phyloP scores from a whole-genome alignment of 2,797 vertebrate genomes.

The Melanotaenia nigrans region DNA sequence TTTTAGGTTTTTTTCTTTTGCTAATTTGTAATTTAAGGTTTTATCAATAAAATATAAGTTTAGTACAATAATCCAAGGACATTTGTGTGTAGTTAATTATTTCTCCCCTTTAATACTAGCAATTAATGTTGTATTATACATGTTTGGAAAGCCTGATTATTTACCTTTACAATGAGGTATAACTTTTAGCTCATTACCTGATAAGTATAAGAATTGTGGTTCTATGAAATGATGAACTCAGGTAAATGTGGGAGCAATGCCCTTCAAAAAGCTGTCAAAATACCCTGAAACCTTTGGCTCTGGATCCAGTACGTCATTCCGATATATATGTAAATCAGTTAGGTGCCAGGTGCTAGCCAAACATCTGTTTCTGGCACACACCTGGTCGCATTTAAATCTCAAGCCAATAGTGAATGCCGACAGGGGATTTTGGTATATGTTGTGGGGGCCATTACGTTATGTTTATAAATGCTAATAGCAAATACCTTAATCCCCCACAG shows the following conservation, averaged over 20 bases:
- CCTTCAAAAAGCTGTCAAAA: background rate
- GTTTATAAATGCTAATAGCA: background rate
- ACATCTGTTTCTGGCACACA: background rate
- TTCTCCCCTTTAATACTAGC: background rate
- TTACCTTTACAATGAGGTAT: background rate
- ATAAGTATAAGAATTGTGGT: background rate
- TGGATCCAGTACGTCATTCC: background rate
- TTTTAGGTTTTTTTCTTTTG: background rate
- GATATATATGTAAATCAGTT: background rate
- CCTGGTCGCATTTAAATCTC: background rate
- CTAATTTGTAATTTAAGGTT: background rate
- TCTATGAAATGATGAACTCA: background rate
- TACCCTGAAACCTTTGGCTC: background rate
- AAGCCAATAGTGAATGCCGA: background rate
- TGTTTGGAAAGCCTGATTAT: background rate
- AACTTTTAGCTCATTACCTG: background rate
- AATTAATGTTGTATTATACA: background rate
- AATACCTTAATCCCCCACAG: no score
- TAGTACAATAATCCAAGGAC: background rate
- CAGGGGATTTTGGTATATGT: background rate
- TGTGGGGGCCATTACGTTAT: background rate
- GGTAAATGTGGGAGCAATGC: background rate
- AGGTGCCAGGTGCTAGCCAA: background rate
- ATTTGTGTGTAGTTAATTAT: background rate
- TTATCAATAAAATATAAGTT: background rate